Evolutionary conservation across 1,140 invertebrate genomes (phyloP).

Genomic region (Drosophila punjabiensis): DNA sequence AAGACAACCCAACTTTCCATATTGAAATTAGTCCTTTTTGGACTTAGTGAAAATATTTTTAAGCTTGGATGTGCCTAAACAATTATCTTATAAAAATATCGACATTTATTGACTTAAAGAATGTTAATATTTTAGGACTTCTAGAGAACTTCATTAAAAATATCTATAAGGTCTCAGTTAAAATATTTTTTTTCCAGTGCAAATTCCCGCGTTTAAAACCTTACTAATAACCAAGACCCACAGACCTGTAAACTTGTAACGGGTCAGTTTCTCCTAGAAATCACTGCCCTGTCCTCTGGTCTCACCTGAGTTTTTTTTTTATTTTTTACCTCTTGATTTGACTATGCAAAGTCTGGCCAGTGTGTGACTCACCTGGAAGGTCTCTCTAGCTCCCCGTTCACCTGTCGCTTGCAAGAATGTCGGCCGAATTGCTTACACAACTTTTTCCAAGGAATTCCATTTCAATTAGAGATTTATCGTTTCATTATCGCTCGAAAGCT

Average conservation of each 20-base stretch:
- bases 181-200: background rate
- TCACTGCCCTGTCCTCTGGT: conserved; percentile 11
- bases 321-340: conserved; percentile 16
- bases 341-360: conserved; percentile 32
- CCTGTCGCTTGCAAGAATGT: conserved; percentile 20
- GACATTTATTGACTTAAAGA: too few relatives aligned
- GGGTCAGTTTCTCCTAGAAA: conserved; percentile 31
- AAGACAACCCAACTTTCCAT: too few relatives aligned
- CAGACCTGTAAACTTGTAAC: conserved; percentile 44
- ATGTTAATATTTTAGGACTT: too few relatives aligned
- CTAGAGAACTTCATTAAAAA: too few relatives aligned
- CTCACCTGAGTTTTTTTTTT: conserved; percentile 9
- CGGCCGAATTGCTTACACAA: conserved; percentile 44
- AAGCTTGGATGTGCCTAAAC: too few relatives aligned
- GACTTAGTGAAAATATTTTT: too few relatives aligned
- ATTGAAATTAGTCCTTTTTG: too few relatives aligned
- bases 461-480: conserved; percentile 40
- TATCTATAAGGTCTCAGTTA: too few relatives aligned
- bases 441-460: conserved; percentile 34
- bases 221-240: conserved; percentile 41
- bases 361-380: conserved; percentile 33
- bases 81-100: too few relatives aligned
- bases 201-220: conserved; percentile 16
- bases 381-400: conserved; percentile 13
- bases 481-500: conserved; percentile 14